phyloP scores from a whole-genome alignment of 2,113 vertebrate genomes.

The Vanacampus margaritifer region DNA sequence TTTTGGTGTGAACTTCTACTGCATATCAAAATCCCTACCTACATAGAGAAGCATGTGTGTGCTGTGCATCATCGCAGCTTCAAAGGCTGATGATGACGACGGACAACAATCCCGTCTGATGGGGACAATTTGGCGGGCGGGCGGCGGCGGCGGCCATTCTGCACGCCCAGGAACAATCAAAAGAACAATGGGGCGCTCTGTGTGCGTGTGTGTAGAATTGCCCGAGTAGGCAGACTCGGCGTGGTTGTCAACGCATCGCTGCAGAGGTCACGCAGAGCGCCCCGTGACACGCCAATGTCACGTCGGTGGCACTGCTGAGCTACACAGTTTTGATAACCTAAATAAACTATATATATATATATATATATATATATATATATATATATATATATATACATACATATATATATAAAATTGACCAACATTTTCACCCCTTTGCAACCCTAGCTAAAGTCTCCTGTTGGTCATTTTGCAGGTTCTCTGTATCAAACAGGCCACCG shows the following conservation, averaged over 20 bases:
- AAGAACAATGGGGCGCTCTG: slow-evolving; percentile 17
- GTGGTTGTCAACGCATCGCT: background rate
- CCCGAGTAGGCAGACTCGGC: slow-evolving; percentile 2
- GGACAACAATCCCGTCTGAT: background rate
- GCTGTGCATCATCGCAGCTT: no score
- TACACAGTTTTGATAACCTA: background rate
- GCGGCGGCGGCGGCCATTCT: background rate
- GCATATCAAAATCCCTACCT: no score
- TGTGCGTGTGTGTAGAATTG: slow-evolving; percentile 11
- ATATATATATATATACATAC: no score
- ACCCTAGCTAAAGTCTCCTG: no score
- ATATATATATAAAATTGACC: no score
- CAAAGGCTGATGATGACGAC: background rate
- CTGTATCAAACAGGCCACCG: no score
- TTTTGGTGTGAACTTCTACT: no score
- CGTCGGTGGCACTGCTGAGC: slow-evolving; percentile 1
- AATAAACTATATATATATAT: background rate
- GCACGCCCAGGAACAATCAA: background rate
- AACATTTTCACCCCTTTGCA: no score
- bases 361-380: no score
- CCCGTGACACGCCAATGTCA: slow-evolving; percentile 33
- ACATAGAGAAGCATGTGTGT: no score
- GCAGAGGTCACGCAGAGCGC: background rate
- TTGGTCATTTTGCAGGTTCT: no score
- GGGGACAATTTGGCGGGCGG: background rate